Conservation (phyloP, 1,140 invertebrate species). For the Thaumetopoea pityocampa region DNA sequence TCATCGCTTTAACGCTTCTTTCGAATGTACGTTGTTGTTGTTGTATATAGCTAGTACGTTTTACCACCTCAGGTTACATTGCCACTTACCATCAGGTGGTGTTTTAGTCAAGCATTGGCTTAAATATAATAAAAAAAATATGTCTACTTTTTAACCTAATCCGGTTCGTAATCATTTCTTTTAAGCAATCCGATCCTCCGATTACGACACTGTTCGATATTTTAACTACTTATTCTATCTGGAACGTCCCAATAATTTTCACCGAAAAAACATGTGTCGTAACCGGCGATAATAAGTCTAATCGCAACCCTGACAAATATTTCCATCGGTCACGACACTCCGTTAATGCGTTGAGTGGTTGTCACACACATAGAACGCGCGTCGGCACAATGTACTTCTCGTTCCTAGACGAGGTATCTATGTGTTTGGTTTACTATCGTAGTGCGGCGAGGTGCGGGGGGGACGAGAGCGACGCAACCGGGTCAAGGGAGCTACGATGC, state of each 20-base stretch:
- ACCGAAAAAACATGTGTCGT: conserved; percentile 6
- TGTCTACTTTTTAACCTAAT: conserved; percentile 4
- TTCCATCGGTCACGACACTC: conserved; percentile 23
- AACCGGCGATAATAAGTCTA: conserved; percentile 11
- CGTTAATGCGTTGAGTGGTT: conserved; percentile 13
- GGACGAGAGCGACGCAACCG: conserved; percentile 38
- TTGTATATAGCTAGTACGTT: too few relatives aligned
- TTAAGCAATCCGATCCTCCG: conserved; percentile 3
- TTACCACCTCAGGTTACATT: too few relatives aligned
- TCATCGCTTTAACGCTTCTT: too few relatives aligned
- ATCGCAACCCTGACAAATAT: conserved; percentile 33
- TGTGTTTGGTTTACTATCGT: conserved; percentile 33
- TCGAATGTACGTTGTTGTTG: too few relatives aligned
- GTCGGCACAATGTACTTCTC: conserved; percentile 22
- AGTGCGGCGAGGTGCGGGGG: conserved; percentile 23
- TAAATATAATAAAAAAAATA: too few relatives aligned
- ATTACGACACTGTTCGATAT: conserved; percentile 4
- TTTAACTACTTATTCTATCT: conserved; percentile 1
- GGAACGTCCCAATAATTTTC: conserved; percentile 8
- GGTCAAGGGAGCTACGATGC: conserved; percentile 71
- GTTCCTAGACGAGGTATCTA: conserved; percentile 29
- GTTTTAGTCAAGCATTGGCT: too few relatives aligned
- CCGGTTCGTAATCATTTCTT: conserved; percentile 21
- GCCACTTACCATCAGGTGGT: too few relatives aligned
- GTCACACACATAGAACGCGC: conserved; percentile 4